These are phyloP conservation scores for Nettapus auritus DNA, from an alignment of 2,113 vertebrate genomes.

Conservation along the genomic window DNA sequence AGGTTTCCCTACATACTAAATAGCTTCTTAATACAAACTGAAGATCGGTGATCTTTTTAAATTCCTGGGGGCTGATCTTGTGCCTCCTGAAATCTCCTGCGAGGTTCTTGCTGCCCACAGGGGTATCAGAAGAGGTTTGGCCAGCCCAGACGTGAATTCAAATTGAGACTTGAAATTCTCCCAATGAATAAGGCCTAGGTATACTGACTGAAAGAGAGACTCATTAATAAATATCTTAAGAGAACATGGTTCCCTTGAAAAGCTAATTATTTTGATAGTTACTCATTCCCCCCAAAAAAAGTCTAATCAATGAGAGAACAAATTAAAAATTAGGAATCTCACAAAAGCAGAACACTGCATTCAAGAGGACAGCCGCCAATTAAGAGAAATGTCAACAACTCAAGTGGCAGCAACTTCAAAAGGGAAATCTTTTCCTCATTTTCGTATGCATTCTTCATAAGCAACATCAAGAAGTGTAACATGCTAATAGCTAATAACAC, in stretches of 20 bases:
- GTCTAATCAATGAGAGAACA: constrained; percentile 14
- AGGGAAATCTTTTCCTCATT: constrained; percentile 4
- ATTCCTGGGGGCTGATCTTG: neutral
- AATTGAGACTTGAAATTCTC: neutral
- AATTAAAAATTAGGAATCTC: constrained; percentile 24
- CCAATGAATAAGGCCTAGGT: neutral
- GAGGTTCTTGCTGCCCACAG: neutral
- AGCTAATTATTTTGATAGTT: constrained; percentile 26
- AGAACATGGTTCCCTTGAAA: constrained; percentile 6
- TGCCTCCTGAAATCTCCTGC: neutral
- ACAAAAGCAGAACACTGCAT: constrained; percentile 1
- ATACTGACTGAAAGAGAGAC: neutral
- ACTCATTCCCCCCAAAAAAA: neutral
- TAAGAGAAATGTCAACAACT: constrained; percentile 55
- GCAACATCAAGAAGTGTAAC: constrained; percentile 50
- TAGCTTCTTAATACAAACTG: neutral
- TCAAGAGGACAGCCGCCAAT: constrained; percentile 39
- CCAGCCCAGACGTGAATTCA: neutral
- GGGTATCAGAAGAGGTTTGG: neutral
- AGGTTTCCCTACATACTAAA: neutral
- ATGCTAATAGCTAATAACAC: constrained; percentile 58
- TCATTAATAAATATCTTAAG: neutral
- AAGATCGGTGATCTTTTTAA: neutral
- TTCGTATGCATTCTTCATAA: constrained; percentile 32
- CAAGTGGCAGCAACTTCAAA: constrained; percentile 50